Conservation (phyloP, 2,797 vertebrate species). For the Fringilla coelebs region DNA sequence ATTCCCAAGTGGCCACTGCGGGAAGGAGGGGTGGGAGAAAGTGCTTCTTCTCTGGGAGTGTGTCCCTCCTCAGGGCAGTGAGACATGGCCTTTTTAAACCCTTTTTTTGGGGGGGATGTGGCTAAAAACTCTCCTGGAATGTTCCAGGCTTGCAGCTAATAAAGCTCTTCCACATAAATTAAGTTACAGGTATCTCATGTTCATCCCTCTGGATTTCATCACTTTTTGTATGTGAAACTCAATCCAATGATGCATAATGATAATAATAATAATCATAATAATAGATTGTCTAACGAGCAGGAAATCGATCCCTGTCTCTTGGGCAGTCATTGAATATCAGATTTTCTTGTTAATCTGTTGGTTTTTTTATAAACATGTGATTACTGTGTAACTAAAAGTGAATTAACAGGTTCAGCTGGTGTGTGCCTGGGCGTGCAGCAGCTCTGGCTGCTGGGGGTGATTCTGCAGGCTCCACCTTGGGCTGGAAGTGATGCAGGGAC, state of each 20-base stretch:
- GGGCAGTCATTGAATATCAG: not conserved
- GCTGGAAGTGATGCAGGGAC: not conserved
- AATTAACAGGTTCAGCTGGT: not conserved
- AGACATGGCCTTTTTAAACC: too few species aligned
- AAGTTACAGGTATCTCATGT: not conserved
- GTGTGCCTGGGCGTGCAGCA: not conserved
- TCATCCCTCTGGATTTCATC: not conserved
- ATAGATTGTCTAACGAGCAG: not conserved
- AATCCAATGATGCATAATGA: not conserved
- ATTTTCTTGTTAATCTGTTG: fast-evolving
- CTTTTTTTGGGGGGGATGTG: not conserved
- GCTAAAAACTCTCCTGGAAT: not conserved
- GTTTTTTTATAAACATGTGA: not conserved
- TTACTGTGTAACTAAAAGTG: not conserved
- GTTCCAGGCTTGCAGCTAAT: conserved; percentile 24
- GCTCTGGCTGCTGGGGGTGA: not conserved
- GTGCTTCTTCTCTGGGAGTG: not conserved
- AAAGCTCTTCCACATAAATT: not conserved
- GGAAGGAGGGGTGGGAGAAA: not conserved
- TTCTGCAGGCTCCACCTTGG: not conserved
- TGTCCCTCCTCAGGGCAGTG: not conserved
- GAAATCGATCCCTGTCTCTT: not conserved
- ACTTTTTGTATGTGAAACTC: conserved; percentile 22
- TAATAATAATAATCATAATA: not conserved
- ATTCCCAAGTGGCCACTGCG: fast-evolving